Conservation (phyloP, 2,888 invertebrate genomes). For the Byasa hedistus region DNA sequence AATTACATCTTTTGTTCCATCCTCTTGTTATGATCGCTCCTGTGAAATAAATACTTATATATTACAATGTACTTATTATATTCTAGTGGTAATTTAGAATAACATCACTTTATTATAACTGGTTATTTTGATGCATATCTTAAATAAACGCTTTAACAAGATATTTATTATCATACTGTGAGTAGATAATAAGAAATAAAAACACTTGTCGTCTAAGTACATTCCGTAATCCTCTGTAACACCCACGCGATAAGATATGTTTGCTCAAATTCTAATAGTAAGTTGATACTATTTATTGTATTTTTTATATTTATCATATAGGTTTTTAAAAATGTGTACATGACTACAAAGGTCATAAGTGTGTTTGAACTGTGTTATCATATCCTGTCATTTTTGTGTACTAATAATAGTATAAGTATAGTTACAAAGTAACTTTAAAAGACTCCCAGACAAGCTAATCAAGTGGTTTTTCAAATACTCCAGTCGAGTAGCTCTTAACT, state of each 20-base stretch:
- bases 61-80: too few species aligned
- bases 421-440: background rate
- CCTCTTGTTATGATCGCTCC: too few species aligned
- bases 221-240: background rate
- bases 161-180: slow-evolving; percentile 1
- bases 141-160: slow-evolving; percentile 1
- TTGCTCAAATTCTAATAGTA: background rate
- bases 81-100: too few species aligned
- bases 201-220: slow-evolving; percentile 1
- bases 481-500: too few species aligned
- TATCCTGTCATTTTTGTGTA: background rate
- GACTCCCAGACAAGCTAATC: background rate
- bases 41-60: too few species aligned
- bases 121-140: background rate
- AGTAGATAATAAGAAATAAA: slow-evolving; percentile 2
- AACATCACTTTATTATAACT: too few species aligned
- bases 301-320: background rate
- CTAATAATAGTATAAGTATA: background rate
- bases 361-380: background rate
- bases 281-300: background rate
- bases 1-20: too few species aligned
- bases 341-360: too few species aligned
- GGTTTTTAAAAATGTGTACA: background rate
- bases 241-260: background rate
- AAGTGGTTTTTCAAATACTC: background rate